Evolutionary conservation across 2,797 vertebrate genomes (phyloP), one percentile per base, ranked within the genome.

Genomic region (Parauchenoglanis punctatus): DNA sequence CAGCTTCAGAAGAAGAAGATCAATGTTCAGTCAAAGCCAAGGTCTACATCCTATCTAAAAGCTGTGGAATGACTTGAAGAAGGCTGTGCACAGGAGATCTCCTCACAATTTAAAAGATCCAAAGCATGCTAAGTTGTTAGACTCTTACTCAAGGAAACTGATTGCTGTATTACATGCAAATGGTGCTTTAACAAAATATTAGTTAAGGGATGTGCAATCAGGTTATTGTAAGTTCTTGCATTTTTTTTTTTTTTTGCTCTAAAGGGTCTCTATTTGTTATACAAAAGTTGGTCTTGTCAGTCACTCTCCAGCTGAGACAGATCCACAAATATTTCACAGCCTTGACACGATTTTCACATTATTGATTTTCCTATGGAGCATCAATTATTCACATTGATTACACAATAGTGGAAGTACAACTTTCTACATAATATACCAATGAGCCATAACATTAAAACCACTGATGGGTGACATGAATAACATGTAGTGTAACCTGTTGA

Each of bases 271-370:
- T 54, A 54, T 54, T 54, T 54, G 52, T 54, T 54, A 2, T 54
- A 40, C 40, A 40, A 40, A 40, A 40, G 40, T 40, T 40, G 40
- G 40, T 40, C 40, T 40, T 40, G 40, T 40, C 40, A 40, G 40
- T 40, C 40, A 40, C 80, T 87, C 80, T 87, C 80, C 87, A 59
- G 77, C 86, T 82, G 77, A 84, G 86, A 91, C 85, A 85, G 90
- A 89, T 67, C 61, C 81, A 89, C 84, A 84, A 89, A 91, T 91
- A 91, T 90, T 92, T 87, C 87, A 92, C 90, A 88, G 77, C 81
- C 86, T 89, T 91, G 88, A 91, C 91, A 91, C 87, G 46, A 84
- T 87, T 90, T 89, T 75, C 85, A 77, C 87, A 86, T 91, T 90
- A 89, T 93, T 87, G 90, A 90, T 92, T 91, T 88, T 91, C 87